Base-by-base conservation (phyloP, 2,113 vertebrate genomes). In the Sinosuthora webbiana region DNA sequence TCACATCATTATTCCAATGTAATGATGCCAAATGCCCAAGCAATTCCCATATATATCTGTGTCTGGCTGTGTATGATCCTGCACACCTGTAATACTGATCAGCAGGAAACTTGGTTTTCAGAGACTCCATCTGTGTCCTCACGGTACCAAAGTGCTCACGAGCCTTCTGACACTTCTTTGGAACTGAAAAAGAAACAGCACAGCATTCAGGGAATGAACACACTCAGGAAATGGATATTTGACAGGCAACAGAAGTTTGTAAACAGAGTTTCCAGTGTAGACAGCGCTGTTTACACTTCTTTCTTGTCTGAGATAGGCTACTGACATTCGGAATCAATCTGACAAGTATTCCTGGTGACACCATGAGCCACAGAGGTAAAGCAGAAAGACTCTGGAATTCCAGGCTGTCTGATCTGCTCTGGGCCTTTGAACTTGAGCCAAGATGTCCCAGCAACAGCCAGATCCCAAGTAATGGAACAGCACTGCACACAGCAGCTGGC, bases 81-180 rank as follows among this genome's bases (percentile, higher is more conserved):
- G 96, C 96, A 70, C 90, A 99, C 99, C 99, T 99, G 98, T 99
- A 99, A 95, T 99, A 99, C 94, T 99, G 99, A 78, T 99, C 99
- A 85, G 97, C 92, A 2, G 99, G 99, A 80, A 99, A 99, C 92
- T 99, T 99, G 12, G 98, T 99, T 98, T 99, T 99, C 95, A 99
- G 98, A n/a, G 99, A 98, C 23, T 98, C 98, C 53, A 99, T 96
- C n/a, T 99, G 99, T 35, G 97, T 98, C 95, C 97, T 98, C 68
- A 99, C 98, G 1, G 98, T 98, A 81, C 97, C 95, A 89, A 99
- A 99, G 97, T 99, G 97, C 83, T 99, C 99, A 60, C 99, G 98
- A 12, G 99, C 99, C 95, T 98, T 99, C 76, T 97, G 96, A 95
- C 99, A 99, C 93, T 99, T 99, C 94, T 98, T 98, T 89, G 99